Evolutionary conservation across 2,113 vertebrate species (phyloP).

Genomic region (Eudyptes chrysolophus): DNA sequence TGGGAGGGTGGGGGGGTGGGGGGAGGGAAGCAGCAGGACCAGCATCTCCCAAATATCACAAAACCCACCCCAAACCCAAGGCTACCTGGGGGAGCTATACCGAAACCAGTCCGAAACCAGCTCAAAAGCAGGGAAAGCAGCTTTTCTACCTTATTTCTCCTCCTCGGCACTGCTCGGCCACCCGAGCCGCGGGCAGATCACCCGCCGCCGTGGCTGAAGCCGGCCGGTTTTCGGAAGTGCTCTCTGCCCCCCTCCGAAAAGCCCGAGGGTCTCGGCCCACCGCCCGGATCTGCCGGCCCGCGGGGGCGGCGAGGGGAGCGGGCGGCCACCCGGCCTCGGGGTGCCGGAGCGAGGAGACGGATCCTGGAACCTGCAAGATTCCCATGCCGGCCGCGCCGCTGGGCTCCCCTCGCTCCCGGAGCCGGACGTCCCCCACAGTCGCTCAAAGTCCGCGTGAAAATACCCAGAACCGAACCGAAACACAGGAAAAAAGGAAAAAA

Average conservation of each 20-base stretch:
- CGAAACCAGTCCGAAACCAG: not conserved
- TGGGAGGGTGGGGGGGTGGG: no score
- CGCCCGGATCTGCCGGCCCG: not conserved
- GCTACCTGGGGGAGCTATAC: fast-evolving
- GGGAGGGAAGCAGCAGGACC: not conserved
- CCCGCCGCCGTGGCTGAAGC: not conserved
- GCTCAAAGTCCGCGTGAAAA: not conserved
- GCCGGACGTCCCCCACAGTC: not conserved
- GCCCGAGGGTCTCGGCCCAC: not conserved
- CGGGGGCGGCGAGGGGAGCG: not conserved
- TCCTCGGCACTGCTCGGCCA: not conserved
- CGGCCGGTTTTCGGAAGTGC: not conserved
- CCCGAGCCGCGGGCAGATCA: not conserved
- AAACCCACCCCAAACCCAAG: not conserved
- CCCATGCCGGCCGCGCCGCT: not conserved
- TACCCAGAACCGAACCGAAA: not conserved
- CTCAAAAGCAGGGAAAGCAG: not conserved
- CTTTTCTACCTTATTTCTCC: not conserved
- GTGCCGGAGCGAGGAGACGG: not conserved
- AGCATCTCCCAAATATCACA: not conserved
- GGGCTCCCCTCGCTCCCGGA: not conserved
- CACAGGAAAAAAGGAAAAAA: fast-evolving
- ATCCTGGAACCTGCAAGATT: not conserved
- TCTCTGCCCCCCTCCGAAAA: not conserved
- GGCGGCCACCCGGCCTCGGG: not conserved